Evolutionary conservation across 64 coral and sea anemone genomes (phyloP), one percentile per base, ranked within the genome.

Genomic region (Astreopora myriophthalma): DNA sequence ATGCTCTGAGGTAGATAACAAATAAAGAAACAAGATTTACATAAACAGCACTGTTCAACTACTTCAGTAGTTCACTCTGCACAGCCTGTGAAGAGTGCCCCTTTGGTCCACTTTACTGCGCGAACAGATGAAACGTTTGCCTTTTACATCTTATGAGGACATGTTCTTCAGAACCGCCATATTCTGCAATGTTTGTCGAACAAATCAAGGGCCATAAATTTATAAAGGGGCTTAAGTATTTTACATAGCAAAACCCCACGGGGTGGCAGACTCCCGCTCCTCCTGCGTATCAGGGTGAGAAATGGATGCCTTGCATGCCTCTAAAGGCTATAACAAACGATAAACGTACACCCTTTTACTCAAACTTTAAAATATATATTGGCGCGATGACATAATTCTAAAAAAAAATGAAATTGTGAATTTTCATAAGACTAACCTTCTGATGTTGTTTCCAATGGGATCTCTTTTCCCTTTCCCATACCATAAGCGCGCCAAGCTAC

Each of bases 381-480:
- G n/a, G n/a, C n/a, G n/a, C n/a, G n/a, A 51, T 7, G 48, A 51
- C 48, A 51, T 51, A 51, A 51, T 51, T 51, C 48, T 51, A 51
- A 51, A 51, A 51, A 60, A 60, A 60, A 60, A 60, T 60, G 55
- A 60, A 60, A 12, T 51, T 60, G 55, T 60, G 3, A 3, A 60
- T 60, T 60, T 60, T 3, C 55, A 60, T 12, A 5, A 60, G 3
- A 60, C 3, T 60, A 5, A 85, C 80, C 80, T 61, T 20, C 7
- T 58, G 61, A 37, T 85, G 60, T 55, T 9, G 55, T 66, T 12
- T 85, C 60, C n/a, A 85, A 8, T n/a, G 3, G 3, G 58, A 85
- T 62, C 19, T 65, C 58, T 61, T 88, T 88, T 3, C 86, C 86
- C 13, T 39, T n/a, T 39, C 86, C 71, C 17, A 88, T 62, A 27